Evolutionary conservation across 1,140 invertebrate genomes (phyloP), one percentile per base, ranked within the genome.

Genomic region (Carposina sasakii): DNA sequence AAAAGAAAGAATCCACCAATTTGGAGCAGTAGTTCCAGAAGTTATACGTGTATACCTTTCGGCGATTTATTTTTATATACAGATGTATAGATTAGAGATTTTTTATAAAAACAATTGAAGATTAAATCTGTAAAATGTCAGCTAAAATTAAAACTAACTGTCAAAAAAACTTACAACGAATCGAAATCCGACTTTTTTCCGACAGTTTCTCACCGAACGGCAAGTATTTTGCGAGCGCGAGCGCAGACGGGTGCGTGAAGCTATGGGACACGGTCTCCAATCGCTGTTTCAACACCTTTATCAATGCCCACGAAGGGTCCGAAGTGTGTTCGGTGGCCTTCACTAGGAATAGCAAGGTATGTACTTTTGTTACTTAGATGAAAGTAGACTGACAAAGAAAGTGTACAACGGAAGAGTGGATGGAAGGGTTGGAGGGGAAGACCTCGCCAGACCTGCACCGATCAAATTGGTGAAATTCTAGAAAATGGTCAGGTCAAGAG

Each of bases 191-290:
- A n/a, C n/a, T 43, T 37, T 54, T 64, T 67, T 41, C 57, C 16
- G 9, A 54, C 50, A 91, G 90, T 55, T 91, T 91, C 81, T 91
- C 93, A 1, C 86, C 90, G 0, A 92, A 96, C 88, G 92, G 93
- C 33, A 78, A 94, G 67, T 87, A 97, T 31, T 99, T 94, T 86
- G 97, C 94, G 0, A 94, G 95, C 4, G 92, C 92, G 34, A 96
- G 96, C 40, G 92, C 93, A 60, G 98, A 99, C 82, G 98, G 98
- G 0, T 89, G 89, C 51, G 96, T 99, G 12, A 99, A 99, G 84
- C 85, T 97, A 1, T 99, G 97, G 97, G 97, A 98, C 81, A 96
- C 94, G 0, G 93, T 99, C 0, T 97, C 96, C 15, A 97, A 96
- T 63, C 88, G 95, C 41, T 99, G 97, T 72, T 91, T 99, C 49